Base-by-base conservation (phyloP, 1,140 invertebrate genomes). In the Drosophila tropicalis region DNA sequence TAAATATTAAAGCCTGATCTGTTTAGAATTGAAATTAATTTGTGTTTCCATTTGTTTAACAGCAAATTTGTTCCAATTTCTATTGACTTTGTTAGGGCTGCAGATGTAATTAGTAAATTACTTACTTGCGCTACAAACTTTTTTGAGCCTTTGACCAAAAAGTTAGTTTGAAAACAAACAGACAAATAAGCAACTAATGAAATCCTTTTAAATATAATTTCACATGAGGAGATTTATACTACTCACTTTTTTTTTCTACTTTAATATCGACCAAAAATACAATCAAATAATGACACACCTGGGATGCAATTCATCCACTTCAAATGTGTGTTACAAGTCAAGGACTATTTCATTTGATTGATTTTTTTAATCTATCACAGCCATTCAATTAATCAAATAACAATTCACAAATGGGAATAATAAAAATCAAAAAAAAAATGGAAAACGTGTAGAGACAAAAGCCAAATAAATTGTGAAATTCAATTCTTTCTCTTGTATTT, bases 351-450 rank as follows among this genome's bases (percentile, higher is more conserved):
- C 3, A 47, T 51, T 51, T 51, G 44, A 51, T 51, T 51, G 44
- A 22, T 22, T 51, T 51, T 19, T 51, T 51, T 51, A 51, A 51
- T 22, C 44, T 51, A 51, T 51, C 44, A 51, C 44, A 51, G 44
- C 44, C 44, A 4, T 51, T 51, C 44, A 51, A 51, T 51, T 51
- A 51, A 51, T 22, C 44, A 51, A 51, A 51, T 51, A 22, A 51
- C 44, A 19, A 22, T 22, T 5, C 9, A 19, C 44, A 51, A 51
- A 51, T 22, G 44, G 44, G 44, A 22, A 51, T 22, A 22, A 29
- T 29, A 29, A 29, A 25, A 25, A 3, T 2, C 25, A 29, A 29
- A 29, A 29, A 10, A 22, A 10, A 10, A 22, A 51, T 4, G 15
- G 9, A 2, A 51, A 51, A 47, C 17, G n/a, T 6, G 5, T 15